phyloP scores from a whole-genome alignment of 2,888 invertebrate species.

The Synanthedon vespiformis region DNA sequence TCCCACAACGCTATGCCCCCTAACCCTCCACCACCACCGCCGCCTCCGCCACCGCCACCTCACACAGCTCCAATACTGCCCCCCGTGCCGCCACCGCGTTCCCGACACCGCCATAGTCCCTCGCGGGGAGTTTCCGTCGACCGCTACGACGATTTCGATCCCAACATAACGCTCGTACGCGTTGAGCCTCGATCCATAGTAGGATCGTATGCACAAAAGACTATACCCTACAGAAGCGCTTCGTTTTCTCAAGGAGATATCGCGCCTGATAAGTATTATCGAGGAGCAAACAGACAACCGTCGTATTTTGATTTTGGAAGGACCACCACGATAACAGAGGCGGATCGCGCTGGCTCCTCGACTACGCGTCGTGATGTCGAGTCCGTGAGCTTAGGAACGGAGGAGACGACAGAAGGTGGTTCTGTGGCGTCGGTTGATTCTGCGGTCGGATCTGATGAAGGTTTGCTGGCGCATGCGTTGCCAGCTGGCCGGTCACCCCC shows the following conservation, averaged over 20 bases:
- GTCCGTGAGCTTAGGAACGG: slow-evolving; percentile 35
- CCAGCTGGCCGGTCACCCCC: slow-evolving; percentile 56
- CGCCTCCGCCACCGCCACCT: slow-evolving; percentile 50
- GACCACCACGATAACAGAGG: slow-evolving; percentile 23
- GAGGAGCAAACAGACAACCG: slow-evolving; percentile 40
- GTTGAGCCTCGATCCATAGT: slow-evolving; percentile 72
- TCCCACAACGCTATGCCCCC: slow-evolving; percentile 23
- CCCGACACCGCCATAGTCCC: slow-evolving; percentile 63
- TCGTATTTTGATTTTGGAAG: slow-evolving; percentile 58
- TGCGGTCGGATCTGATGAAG: slow-evolving; percentile 73
- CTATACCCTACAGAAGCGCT: slow-evolving; percentile 83
- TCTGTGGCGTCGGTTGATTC: slow-evolving; percentile 73
- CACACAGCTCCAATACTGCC: slow-evolving; percentile 68
- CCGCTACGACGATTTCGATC: slow-evolving; percentile 56
- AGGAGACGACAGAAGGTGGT: slow-evolving; percentile 53
- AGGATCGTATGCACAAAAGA: slow-evolving; percentile 74
- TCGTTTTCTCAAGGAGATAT: slow-evolving; percentile 91
- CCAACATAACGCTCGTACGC: slow-evolving; percentile 64
- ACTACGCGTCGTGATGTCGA: slow-evolving; percentile 40
- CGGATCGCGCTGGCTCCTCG: slow-evolving; percentile 20
- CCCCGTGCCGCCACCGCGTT: slow-evolving; percentile 68
- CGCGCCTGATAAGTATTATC: slow-evolving; percentile 67
- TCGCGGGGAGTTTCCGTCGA: slow-evolving; percentile 58
- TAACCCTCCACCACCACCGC: slow-evolving; percentile 36
- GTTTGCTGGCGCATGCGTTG: slow-evolving; percentile 51